These are phyloP conservation scores for Grapholita molesta DNA, from an alignment of 1,140 invertebrate species.

Conservation along the genomic window DNA sequence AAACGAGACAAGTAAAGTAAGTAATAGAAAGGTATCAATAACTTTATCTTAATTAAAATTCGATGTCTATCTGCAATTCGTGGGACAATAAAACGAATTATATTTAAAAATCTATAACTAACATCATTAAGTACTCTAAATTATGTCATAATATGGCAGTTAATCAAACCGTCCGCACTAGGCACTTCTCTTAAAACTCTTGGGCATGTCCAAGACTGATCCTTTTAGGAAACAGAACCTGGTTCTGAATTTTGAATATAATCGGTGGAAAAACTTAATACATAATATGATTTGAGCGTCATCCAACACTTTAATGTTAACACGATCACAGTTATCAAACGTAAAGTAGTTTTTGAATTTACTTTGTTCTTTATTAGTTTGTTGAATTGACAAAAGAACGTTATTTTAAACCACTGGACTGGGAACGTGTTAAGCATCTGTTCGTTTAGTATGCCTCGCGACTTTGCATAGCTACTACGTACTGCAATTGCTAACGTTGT, in stretches of 20 bases:
- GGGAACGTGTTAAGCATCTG: not conserved
- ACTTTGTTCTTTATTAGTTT: not conserved
- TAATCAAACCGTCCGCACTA: constrained; percentile 72
- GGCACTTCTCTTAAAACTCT: constrained; percentile 53
- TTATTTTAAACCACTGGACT: not conserved
- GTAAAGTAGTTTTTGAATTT: no score
- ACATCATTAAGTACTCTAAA: constrained; percentile 70
- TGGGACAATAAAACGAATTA: constrained; percentile 66
- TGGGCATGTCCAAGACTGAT: constrained; percentile 57
- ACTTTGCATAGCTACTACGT: not conserved
- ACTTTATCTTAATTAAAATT: constrained; percentile 69
- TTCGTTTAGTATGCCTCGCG: not conserved
- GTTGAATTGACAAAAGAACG: no score
- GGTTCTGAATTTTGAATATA: constrained; percentile 66
- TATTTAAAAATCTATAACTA: constrained; percentile 59
- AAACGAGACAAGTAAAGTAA: constrained; percentile 55
- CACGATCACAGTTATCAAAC: not conserved
- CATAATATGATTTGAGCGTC: constrained; percentile 8
- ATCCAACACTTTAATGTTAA: constrained; percentile 19
- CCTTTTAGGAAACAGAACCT: constrained; percentile 54
- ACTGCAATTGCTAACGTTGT: not conserved
- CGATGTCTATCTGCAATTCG: constrained; percentile 66
- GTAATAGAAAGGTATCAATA: constrained; percentile 50
- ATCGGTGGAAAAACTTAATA: constrained; percentile 59
- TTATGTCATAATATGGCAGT: constrained; percentile 77